phyloP scores from a whole-genome alignment of 2,113 vertebrate species.

The Mesitornis unicolor region DNA sequence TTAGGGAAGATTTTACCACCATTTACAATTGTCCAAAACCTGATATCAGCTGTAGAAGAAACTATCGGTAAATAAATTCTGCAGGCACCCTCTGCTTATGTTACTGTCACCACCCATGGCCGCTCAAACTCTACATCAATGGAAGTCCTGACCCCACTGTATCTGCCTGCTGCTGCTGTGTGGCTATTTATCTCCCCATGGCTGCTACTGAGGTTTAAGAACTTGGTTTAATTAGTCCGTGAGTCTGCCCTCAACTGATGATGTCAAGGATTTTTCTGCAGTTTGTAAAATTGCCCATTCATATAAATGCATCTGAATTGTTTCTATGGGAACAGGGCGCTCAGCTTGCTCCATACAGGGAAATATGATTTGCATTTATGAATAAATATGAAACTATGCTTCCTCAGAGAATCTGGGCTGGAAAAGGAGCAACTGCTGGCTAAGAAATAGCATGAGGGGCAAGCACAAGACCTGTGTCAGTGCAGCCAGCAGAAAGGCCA shows the following conservation, averaged over 20 bases:
- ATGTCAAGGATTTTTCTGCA: neutral
- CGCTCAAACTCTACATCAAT: neutral
- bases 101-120: too few relatives aligned
- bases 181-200: neutral
- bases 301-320: neutral
- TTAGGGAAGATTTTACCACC: neutral
- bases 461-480: neutral
- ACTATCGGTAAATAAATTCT: neutral
- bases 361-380: neutral
- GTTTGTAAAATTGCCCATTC: neutral
- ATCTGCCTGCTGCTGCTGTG: neutral
- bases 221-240: neutral
- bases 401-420: neutral
- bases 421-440: neutral
- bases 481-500: neutral
- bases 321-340: slow-evolving; percentile 26
- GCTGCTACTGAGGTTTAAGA: neutral
- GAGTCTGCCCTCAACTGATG: neutral
- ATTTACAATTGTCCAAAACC: neutral
- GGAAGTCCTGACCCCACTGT: neutral
- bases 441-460: neutral
- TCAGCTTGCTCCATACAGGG: neutral
- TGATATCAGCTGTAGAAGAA: neutral
- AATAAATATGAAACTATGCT: neutral
- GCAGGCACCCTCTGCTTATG: neutral